Conservation (phyloP, 2,113 vertebrate species). For the Chelonoidis abingdonii region DNA sequence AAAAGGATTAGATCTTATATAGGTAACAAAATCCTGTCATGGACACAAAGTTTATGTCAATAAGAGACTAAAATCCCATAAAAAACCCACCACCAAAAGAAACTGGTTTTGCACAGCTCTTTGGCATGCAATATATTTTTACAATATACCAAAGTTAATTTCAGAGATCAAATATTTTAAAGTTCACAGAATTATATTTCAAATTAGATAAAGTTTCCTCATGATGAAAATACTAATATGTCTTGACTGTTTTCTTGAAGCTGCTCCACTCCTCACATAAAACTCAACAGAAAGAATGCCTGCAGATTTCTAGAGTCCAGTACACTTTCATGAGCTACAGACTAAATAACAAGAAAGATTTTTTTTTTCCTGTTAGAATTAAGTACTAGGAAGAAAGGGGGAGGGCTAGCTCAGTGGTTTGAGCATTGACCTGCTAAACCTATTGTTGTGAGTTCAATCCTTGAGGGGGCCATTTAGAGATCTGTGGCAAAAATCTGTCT, state of each 20-base stretch:
- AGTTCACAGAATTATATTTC: background rate
- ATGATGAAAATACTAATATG: background rate
- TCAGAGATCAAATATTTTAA: background rate
- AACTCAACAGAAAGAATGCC: rapidly evolving
- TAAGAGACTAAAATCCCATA: background rate
- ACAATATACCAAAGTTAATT: background rate
- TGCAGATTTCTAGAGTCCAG: background rate
- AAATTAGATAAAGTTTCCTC: background rate
- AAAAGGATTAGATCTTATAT: background rate
- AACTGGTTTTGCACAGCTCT: background rate
- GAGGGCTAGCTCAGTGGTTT: no score
- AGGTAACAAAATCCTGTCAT: background rate
- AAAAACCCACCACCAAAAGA: background rate
- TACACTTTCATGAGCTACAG: background rate
- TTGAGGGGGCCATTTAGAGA: no score
- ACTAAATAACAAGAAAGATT: background rate
- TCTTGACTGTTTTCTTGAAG: background rate
- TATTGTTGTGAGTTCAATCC: no score
- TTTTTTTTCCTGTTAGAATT: background rate
- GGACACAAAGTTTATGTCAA: background rate
- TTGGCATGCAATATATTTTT: background rate
- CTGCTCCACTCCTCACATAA: background rate
- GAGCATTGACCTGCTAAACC: no score
- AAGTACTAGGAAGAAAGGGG: background rate
- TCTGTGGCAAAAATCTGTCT: no score